Conservation (phyloP, 1,140 invertebrate species). For the Cryptotermes secundus region DNA sequence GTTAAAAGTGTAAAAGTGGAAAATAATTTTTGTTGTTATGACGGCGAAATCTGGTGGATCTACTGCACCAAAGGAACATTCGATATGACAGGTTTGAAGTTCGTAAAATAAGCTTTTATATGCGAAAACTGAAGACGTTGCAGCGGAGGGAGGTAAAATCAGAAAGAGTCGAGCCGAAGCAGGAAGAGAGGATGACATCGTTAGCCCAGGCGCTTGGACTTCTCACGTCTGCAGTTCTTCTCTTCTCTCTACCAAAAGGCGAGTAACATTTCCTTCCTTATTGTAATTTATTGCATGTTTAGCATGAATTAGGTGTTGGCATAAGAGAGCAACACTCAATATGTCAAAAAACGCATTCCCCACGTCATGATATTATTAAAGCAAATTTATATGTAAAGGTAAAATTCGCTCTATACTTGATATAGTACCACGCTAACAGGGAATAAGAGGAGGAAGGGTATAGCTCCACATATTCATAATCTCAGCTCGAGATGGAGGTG, state of each 20-base stretch:
- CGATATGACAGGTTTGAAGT: neutral
- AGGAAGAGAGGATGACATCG: neutral
- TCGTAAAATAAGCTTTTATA: neutral
- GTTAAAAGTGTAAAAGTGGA: neutral
- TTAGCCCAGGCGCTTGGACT: neutral
- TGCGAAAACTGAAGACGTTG: neutral
- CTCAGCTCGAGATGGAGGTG: no score
- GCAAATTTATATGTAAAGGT: no score
- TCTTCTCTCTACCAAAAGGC: slow-evolving; percentile 22
- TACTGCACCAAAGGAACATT: neutral
- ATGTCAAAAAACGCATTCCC: no score
- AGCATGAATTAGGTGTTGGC: no score
- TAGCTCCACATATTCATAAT: no score
- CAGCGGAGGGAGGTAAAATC: neutral
- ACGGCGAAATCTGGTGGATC: neutral
- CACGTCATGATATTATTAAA: no score
- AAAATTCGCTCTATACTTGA: no score
- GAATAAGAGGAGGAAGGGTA: no score
- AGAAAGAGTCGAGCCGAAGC: neutral
- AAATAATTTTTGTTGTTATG: neutral
- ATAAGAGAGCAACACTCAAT: no score
- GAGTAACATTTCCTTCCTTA: neutral
- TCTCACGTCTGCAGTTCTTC: neutral
- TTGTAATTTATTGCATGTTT: neutral
- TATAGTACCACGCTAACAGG: no score